Base-by-base conservation (phyloP, 2,888 invertebrate genomes). In the Aphidius colemani region DNA sequence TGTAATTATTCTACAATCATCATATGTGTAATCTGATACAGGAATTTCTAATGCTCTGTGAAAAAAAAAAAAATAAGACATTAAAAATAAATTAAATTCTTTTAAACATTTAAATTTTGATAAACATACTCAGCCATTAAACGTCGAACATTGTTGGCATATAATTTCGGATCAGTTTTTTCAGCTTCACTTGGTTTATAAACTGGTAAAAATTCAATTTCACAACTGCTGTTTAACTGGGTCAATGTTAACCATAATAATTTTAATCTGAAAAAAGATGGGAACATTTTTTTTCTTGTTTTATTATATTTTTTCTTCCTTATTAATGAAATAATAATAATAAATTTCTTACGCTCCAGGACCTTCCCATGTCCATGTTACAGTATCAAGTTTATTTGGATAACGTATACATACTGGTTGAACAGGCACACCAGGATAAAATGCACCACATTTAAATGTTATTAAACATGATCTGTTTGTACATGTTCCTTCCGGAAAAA, bases 401-500 rank as follows among this genome's bases (percentile, higher is more conserved):
- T 96, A 98, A 62, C 92, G 87, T 66, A 98, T 90, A 76, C 94
- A 90, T 10, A 98, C 95, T 0, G 97, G 97, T 79, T 98, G 98
- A 2, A 98, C 92, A 0, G 98, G 96, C 10, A 96, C 94, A 0
- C 96, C 96, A 0, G 96, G 96, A 83, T 94, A 94, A 84, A 98
- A 98, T 9, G 96, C 97, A 49, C 97, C 96, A 3, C 91, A 90
- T 81, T 94, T 94, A 83, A 94, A 95, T 46, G 93, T 93, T 72
- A 94, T 93, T 72, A 98, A 85, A 77, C 95, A 95, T 0, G 92
- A 91, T 40, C 96, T 88, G 84, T 98, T 98, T 43, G 97, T 96
- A 82, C 96, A 97, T 0, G 98, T 98, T 56, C 97, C 98, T 82
- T 98, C 97, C 0, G 97, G 95, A 83, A 97, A 98, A 75, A 98